phyloP scores from a whole-genome alignment of 2,888 invertebrate genomes.

The Orthosia gothica region DNA sequence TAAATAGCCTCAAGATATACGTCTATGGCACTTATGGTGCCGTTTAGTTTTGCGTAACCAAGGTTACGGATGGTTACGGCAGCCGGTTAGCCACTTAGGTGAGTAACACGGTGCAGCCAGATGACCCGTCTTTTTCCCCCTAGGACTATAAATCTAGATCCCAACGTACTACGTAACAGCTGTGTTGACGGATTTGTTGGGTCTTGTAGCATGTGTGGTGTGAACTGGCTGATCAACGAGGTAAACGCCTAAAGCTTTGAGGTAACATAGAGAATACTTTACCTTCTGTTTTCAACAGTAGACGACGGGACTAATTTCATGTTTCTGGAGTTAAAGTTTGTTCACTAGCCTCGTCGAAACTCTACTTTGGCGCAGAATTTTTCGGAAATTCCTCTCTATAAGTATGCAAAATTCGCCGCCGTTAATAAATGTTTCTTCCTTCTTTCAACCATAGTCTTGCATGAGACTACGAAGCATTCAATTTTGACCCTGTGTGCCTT shows the following conservation, averaged over 20 bases:
- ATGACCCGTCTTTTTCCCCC: conserved; percentile 41
- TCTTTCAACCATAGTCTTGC: too few relatives aligned
- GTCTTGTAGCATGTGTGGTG: neutral
- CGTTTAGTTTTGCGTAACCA: conserved; percentile 47
- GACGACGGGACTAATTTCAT: too few relatives aligned
- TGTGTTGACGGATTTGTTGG: conserved; percentile 11
- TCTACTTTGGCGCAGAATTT: too few relatives aligned
- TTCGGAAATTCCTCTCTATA: neutral
- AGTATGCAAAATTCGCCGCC: too few relatives aligned
- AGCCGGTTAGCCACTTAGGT: conserved; percentile 35
- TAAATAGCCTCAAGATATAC: conserved; percentile 20
- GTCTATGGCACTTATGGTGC: conserved; percentile 5
- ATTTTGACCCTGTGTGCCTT: too few relatives aligned
- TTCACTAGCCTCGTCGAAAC: too few relatives aligned
- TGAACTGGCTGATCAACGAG: neutral
- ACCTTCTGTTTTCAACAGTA: neutral
- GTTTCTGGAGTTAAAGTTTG: too few relatives aligned
- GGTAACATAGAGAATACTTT: neutral
- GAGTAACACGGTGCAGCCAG: conserved; percentile 48
- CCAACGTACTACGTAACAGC: conserved; percentile 14
- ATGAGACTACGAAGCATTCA: too few relatives aligned
- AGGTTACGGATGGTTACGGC: conserved; percentile 53
- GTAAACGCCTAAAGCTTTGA: neutral
- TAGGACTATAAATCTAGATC: conserved; percentile 39
- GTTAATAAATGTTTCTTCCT: too few relatives aligned